Evolutionary conservation across 2,797 vertebrate genomes (phyloP).

Genomic region (Peromyscus attwateri): DNA sequence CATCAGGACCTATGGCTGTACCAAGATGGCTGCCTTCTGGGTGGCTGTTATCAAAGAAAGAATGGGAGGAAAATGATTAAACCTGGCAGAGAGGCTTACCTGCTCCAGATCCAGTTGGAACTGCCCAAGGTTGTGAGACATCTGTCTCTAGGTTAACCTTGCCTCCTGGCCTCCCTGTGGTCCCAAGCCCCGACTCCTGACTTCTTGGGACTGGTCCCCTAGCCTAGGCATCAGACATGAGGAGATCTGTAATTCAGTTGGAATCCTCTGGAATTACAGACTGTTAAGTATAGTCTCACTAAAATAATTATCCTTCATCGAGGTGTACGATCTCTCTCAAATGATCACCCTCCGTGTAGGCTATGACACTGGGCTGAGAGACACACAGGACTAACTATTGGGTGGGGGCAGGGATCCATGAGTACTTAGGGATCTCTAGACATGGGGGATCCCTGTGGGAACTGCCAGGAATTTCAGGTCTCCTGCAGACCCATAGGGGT

Average conservation of each 20-base stretch:
- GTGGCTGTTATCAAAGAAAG: neutral
- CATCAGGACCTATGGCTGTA: neutral
- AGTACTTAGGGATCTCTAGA: neutral
- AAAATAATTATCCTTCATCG: slow-evolving; percentile 61
- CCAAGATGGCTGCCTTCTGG: neutral
- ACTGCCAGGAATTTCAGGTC: neutral
- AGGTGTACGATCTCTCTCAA: slow-evolving; percentile 42
- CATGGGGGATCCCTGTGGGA: neutral
- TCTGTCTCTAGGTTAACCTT: neutral
- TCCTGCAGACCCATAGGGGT: neutral
- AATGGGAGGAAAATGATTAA: neutral
- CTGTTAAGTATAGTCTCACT: slow-evolving; percentile 43
- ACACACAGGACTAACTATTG: neutral
- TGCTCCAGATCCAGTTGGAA: slow-evolving; percentile 2
- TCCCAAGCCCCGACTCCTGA: neutral
- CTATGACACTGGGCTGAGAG: neutral
- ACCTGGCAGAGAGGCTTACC: neutral
- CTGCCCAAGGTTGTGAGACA: slow-evolving; percentile 19
- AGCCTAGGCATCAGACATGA: neutral
- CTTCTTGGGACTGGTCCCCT: neutral
- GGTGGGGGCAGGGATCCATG: neutral
- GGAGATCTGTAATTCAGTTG: neutral
- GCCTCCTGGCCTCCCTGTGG: neutral
- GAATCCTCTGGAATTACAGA: slow-evolving; percentile 42
- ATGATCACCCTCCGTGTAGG: slow-evolving; percentile 32